Percentiles rank a stretch among this genome's conserved stretches.
Conservation (phyloP, 2,888 invertebrate genomes). For the Melipona bicolor region DNA sequence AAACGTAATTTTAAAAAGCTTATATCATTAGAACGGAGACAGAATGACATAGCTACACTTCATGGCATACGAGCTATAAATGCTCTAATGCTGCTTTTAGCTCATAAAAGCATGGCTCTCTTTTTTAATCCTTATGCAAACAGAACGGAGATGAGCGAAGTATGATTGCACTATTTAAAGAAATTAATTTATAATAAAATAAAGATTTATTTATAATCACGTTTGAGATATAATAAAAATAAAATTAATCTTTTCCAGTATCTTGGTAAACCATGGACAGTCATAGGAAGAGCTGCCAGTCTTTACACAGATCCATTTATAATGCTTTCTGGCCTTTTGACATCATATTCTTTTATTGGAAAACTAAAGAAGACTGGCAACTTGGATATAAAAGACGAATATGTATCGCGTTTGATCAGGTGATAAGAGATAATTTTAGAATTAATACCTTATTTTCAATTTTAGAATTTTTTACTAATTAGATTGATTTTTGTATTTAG, state of each 20-base stretch:
- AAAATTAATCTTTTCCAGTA: conserved; percentile 80
- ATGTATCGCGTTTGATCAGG: conserved; percentile 87
- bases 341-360: conserved; percentile 87
- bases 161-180: conserved; percentile 74
- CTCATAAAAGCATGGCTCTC: conserved; percentile 90
- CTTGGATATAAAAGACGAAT: conserved; percentile 87
- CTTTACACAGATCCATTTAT: conserved; percentile 90
- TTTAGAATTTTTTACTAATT: neutral
- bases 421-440: conserved; percentile 56
- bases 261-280: conserved; percentile 88
- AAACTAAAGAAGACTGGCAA: conserved; percentile 86
- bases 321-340: conserved; percentile 89
- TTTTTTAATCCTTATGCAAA: conserved; percentile 89
- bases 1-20: conserved; percentile 86
- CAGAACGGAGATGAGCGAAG: conserved; percentile 88
- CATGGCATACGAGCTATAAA: conserved; percentile 89
- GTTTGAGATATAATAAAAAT: no score
- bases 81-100: conserved; percentile 87
- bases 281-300: conserved; percentile 88
- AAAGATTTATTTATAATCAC: neutral
- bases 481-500: conserved; percentile 77
- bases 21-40: conserved; percentile 84
- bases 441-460: neutral
- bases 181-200: neutral
- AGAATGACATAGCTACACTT: conserved; percentile 87